Conservation (phyloP, 2,797 vertebrate species). For the Urosaurus nigricauda region DNA sequence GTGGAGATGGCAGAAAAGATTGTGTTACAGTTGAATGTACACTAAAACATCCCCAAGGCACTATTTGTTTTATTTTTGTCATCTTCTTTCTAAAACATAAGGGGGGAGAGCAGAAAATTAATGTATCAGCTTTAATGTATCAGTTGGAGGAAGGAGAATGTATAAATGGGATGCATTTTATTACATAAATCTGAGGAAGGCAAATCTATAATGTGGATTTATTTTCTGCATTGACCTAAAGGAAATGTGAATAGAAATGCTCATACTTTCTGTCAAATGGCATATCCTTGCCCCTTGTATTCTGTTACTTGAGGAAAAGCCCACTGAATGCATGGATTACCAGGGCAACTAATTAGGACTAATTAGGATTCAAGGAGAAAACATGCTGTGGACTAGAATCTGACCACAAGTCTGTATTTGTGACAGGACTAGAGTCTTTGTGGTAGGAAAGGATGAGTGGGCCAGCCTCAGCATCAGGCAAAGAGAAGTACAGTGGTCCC, state of each 20-base stretch:
- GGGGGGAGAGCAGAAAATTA: constrained; percentile 20
- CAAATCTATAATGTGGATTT: too few species aligned
- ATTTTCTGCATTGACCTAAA: constrained; percentile 21
- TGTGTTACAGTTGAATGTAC: constrained; percentile 52
- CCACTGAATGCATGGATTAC: background rate
- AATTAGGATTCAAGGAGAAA: background rate
- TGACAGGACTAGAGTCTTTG: background rate
- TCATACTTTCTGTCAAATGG: background rate
- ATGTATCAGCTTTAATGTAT: constrained; percentile 24
- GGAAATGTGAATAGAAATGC: constrained; percentile 10
- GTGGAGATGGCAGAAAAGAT: constrained; percentile 54
- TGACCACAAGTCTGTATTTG: background rate
- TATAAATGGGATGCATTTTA: background rate
- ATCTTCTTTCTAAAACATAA: constrained; percentile 42
- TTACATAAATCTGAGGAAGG: background rate
- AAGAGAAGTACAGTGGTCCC: too few species aligned
- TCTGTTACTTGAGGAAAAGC: background rate
- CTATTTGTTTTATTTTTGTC: constrained; percentile 27
- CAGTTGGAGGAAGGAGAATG: background rate
- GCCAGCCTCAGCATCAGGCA: background rate
- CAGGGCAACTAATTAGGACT: background rate
- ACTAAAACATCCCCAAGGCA: constrained; percentile 49
- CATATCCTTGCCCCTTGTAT: background rate
- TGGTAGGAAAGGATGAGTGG: background rate
- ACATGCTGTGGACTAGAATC: background rate